Evolutionary conservation across 37 sponge, comb jelly and placozoan species (phyloP).

Genomic region (Amphimedon queenslandica): DNA sequence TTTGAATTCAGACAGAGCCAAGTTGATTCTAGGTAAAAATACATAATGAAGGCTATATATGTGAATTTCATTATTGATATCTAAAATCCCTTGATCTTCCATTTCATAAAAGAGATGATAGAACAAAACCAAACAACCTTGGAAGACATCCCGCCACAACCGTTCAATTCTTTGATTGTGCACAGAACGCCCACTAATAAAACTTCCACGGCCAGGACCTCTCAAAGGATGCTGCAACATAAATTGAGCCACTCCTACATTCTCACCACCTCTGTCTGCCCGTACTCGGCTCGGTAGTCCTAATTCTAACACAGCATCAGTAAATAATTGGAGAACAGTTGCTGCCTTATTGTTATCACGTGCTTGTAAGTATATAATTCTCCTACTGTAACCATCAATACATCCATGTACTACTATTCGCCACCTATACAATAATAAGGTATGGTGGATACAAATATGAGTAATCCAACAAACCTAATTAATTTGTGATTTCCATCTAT

Average conservation of each 20-base stretch:
- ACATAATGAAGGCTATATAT: conserved; percentile 51
- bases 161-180: conserved; percentile 63
- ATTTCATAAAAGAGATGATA: conserved; percentile 33
- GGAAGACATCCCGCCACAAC: conserved; percentile 48
- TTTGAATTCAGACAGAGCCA: conserved; percentile 14
- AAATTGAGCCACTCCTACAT: conserved; percentile 33
- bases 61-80: conserved; percentile 13
- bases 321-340: conserved; percentile 33
- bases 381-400: conserved; percentile 48
- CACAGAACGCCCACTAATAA: conserved; percentile 46
- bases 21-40: conserved; percentile 37
- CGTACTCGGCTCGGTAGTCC: conserved; percentile 51
- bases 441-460: background rate
- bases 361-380: conserved; percentile 24
- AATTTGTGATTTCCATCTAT: conserved; percentile 63
- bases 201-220: conserved; percentile 16
- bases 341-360: conserved; percentile 34
- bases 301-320: conserved; percentile 8
- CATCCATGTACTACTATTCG: conserved; percentile 52
- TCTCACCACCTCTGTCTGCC: conserved; percentile 53
- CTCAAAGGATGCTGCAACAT: conserved; percentile 42
- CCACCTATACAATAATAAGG: conserved; percentile 28
- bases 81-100: conserved; percentile 19
- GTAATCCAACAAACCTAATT: conserved; percentile 15
- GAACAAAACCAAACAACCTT: conserved; percentile 17